Evolutionary conservation across 2,888 invertebrate genomes (phyloP), one percentile per base, ranked within the genome.

Genomic region (Platycheirus albimanus): DNA sequence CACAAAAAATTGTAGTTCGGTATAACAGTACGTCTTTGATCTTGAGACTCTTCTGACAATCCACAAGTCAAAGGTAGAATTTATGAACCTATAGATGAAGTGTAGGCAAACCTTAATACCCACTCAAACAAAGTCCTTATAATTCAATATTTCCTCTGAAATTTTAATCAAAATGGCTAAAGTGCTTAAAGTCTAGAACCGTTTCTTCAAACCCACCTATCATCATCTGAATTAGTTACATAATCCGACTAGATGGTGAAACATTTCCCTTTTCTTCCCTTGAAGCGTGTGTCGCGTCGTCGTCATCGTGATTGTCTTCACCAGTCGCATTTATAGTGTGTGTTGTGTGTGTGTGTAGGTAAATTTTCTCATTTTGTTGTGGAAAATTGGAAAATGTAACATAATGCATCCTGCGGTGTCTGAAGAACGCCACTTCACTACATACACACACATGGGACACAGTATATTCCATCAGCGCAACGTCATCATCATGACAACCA

Each of bases 301-400:
- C 24, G 24, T 24, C 5, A 24, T 5, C 24, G 5, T n/a, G n/a
- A n/a, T n/a, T n/a, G n/a, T n/a, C n/a, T 5, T 24, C 24, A 24
- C 24, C 24, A n/a, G 24, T 24, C 24, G 24, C 24, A 24, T 24
- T 4, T 24, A 24, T 4, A 24, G 24, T 24, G 6, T 3, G 24
- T 24, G 24, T 4, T 24, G 24, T 24, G 24, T 6, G 6, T 24
- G 24, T 0, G 1, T 8, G 0, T 1, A 41, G 17, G 28, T 41
- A 56, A 11, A 56, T 49, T 52, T 76, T 69, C 61, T 61, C 69
- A 51, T 43, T 49, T 41, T 41, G 20, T 36, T 20, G 51, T 47
- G 49, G 69, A 69, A 79, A 79, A 79, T 80, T 75, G 63, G 58
- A 80, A 75, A 80, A 47, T 67, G 56, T 80, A 43, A 66, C 41